These are phyloP conservation scores for Drosophila neocordata DNA, from an alignment of 1,140 invertebrate species.

Conservation along the genomic window DNA sequence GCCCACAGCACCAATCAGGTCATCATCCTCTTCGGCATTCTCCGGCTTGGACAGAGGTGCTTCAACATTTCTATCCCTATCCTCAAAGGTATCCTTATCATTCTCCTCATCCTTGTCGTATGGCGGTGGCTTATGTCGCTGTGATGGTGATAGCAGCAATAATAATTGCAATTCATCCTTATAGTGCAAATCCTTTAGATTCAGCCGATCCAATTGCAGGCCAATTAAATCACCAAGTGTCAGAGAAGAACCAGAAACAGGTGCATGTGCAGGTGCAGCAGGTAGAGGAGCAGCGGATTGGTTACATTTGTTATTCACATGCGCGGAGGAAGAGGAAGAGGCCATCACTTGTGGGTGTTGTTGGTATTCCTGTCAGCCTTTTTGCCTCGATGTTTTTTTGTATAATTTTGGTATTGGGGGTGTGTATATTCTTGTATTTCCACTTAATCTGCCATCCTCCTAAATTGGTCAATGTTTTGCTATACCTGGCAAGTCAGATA, in stretches of 20 bases:
- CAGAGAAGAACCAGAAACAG: constrained; percentile 19
- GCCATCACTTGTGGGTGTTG: constrained; percentile 50
- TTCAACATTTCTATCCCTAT: background rate
- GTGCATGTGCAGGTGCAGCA: constrained; percentile 7
- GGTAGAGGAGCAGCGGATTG: constrained; percentile 18
- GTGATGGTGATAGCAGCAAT: constrained; percentile 47
- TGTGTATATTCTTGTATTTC: constrained; percentile 24
- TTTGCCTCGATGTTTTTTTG: constrained; percentile 6
- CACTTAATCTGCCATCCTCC: constrained; percentile 41
- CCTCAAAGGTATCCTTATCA: background rate
- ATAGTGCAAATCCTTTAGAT: constrained; percentile 46
- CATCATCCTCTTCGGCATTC: constrained; percentile 50
- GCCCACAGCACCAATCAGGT: constrained; percentile 57
- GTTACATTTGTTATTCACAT: constrained; percentile 52
- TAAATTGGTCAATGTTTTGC: constrained; percentile 38
- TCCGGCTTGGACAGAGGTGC: constrained; percentile 54
- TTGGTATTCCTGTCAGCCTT: constrained; percentile 8
- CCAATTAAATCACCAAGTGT: constrained; percentile 57
- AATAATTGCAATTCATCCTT: constrained; percentile 66
- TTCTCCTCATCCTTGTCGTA: constrained; percentile 32
- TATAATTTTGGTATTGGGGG: constrained; percentile 12
- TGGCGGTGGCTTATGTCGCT: constrained; percentile 31
- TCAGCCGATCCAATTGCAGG: constrained; percentile 56
- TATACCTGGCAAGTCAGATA: constrained; percentile 36
- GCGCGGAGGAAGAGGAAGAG: constrained; percentile 54